Percentiles rank a stretch among this genome's conserved stretches.
These are phyloP conservation scores for Chrysoperla carnea DNA, from an alignment of 1,140 invertebrate genomes.

Conservation along the genomic window DNA sequence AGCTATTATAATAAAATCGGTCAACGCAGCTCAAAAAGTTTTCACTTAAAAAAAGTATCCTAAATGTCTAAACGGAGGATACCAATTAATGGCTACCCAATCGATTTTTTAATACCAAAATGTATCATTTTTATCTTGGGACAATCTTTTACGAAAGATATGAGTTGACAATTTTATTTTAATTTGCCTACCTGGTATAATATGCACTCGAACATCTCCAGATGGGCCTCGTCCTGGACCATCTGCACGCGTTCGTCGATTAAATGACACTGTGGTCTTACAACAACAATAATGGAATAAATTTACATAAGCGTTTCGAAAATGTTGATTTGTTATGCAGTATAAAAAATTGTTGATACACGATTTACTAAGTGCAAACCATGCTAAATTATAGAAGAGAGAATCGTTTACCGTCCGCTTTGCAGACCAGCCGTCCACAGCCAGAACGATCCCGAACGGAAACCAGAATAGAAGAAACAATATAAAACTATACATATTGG, in stretches of 20 bases:
- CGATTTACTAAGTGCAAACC: constrained; percentile 49
- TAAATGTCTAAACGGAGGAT: no score
- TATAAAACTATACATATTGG: constrained; percentile 44
- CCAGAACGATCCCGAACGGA: constrained; percentile 39
- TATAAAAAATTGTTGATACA: constrained; percentile 50
- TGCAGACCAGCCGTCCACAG: constrained; percentile 22
- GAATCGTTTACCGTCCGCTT: constrained; percentile 26
- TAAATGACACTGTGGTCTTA: constrained; percentile 56
- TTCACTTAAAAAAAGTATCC: no score
- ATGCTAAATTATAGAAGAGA: constrained; percentile 42
- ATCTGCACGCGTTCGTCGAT: constrained; percentile 38
- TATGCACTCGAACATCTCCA: constrained; percentile 52
- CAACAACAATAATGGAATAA: constrained; percentile 71
- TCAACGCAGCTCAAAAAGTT: no score
- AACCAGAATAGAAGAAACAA: constrained; percentile 46
- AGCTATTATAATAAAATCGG: no score
- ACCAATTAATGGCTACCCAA: no score
- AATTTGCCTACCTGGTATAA: constrained; percentile 35
- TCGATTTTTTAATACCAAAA: no score
- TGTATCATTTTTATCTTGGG: no score
- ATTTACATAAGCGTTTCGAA: constrained; percentile 56
- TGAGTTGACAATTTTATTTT: no score
- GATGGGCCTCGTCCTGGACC: constrained; percentile 28
- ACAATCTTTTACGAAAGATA: no score
- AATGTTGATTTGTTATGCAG: constrained; percentile 42